Percentiles rank a stretch among this genome's conserved stretches.
Evolutionary conservation across 1,140 invertebrate species (phyloP).

Genomic region (Harpegnathos saltator): DNA sequence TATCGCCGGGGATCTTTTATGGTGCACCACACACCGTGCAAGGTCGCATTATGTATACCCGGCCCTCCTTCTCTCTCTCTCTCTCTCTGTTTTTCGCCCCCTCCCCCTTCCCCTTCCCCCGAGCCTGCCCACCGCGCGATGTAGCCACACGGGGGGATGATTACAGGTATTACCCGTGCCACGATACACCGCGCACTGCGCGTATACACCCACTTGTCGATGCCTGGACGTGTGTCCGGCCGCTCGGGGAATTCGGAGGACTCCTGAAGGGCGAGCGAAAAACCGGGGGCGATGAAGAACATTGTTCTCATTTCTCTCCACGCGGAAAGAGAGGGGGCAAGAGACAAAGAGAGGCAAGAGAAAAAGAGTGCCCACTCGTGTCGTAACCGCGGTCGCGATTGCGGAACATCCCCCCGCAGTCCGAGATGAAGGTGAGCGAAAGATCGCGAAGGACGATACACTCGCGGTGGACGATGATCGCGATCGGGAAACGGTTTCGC

Average conservation of each 20-base stretch:
- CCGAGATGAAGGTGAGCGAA: not conserved
- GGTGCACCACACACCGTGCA: conserved; percentile 56
- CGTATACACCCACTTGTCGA: conserved; percentile 31
- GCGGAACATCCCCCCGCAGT: too few species aligned
- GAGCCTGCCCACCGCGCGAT: not conserved
- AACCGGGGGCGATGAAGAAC: too few species aligned
- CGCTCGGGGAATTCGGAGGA: conserved; percentile 46
- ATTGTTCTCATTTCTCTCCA: too few species aligned
- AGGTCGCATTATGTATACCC: conserved; percentile 42
- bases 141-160: conserved; percentile 51
- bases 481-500: not conserved
- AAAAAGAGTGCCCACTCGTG: too few species aligned
- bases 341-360: too few species aligned
- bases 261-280: not conserved
- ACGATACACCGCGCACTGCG: conserved; percentile 43
- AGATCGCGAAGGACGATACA: not conserved
- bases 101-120: not conserved
- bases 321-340: too few species aligned
- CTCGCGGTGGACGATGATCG: not conserved
- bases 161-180: conserved; percentile 52
- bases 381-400: not conserved
- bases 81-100: not conserved
- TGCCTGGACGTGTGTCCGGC: conserved; percentile 29
- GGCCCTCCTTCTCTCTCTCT: not conserved
- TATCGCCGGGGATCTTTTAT: conserved; percentile 54